Conservation (phyloP, 1,140 invertebrate species). For the Ceratosolen fusciceps region DNA sequence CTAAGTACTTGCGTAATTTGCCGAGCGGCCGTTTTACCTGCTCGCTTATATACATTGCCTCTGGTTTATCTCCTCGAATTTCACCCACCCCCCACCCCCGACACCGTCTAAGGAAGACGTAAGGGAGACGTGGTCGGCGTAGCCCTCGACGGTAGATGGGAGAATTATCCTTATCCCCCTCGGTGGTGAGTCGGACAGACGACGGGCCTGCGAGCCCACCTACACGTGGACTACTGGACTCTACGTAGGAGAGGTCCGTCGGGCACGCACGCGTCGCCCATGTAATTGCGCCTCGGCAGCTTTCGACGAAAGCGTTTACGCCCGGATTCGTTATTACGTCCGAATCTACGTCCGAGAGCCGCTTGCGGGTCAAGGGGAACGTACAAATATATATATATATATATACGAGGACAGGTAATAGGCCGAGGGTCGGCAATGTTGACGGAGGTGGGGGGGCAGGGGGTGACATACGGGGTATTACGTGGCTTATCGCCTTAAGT, state of each 20-base stretch:
- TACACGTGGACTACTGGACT: too few relatives aligned
- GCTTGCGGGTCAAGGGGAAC: too few relatives aligned
- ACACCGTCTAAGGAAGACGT: constrained; percentile 59
- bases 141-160: constrained; percentile 58
- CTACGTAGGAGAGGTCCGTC: too few relatives aligned
- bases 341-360: too few relatives aligned
- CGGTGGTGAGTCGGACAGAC: constrained; percentile 28
- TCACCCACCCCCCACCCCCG: too few relatives aligned
- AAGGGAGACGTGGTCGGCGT: constrained; percentile 55
- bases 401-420: too few relatives aligned
- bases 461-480: too few relatives aligned
- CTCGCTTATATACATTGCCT: constrained; percentile 32
- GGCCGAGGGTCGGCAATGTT: too few relatives aligned
- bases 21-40: constrained; percentile 35
- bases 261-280: background rate
- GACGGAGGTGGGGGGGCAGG: too few relatives aligned
- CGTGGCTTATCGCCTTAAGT: too few relatives aligned
- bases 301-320: background rate
- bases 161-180: constrained; percentile 51
- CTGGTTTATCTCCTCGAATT: constrained; percentile 7
- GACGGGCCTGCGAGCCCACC: background rate
- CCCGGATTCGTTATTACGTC: too few relatives aligned
- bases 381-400: too few relatives aligned
- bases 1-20: constrained; percentile 49
- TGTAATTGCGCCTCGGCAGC: constrained; percentile 21